Base-by-base conservation (phyloP, 2,113 vertebrate species). In the Polyodon spathula region DNA sequence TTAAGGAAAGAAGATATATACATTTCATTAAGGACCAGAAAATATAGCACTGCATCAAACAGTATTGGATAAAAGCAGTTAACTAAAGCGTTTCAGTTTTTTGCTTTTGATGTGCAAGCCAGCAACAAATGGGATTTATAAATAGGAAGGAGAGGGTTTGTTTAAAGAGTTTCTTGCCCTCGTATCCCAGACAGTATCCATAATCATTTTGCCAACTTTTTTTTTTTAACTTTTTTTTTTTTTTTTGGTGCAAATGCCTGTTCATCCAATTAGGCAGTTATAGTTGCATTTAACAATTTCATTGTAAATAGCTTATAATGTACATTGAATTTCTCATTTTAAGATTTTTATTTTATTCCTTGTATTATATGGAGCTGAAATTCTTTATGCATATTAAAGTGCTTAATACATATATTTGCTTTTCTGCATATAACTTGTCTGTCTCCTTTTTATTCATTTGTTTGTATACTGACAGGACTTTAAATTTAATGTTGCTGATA, bases 331-430 rank as follows among this genome's bases (percentile, higher is more conserved):
- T 88, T 86, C 83, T 92, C 89, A 90, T 85, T 93, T 90, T 84
- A 89, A 90, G 86, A 90, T 88, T 86, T 86, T 88, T 89, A 88
- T 90, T 89, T 79, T 88, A 91, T 91, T 94, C 89, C 90, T 89
- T 95, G 94, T 95, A 93, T 90, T 86, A 95, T 94, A 95, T 89
- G 84, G 89, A 89, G 87, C 86, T 1, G 85, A 87, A 88, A 88
- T 88, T 82, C 86, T 88, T 84, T 88, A 87, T 93, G 91, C 93
- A 95, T 95, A 97, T 94, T 90, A 93, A 95, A 95, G 89, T 93
- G 91, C 94, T 95, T 92, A 97, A 98, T 98, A 98, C 97, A 98
- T 95, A 93, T 95, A 95, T 96, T 97, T 97, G 95, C 95, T 94
- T 95, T 96, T 92, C 90, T 91, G 89, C 90, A 76, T 76, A 81